Percentiles rank a stretch among this genome's conserved stretches.
phyloP scores from a whole-genome alignment of 1,140 invertebrate species.

The Brevipalpus yothersi region DNA sequence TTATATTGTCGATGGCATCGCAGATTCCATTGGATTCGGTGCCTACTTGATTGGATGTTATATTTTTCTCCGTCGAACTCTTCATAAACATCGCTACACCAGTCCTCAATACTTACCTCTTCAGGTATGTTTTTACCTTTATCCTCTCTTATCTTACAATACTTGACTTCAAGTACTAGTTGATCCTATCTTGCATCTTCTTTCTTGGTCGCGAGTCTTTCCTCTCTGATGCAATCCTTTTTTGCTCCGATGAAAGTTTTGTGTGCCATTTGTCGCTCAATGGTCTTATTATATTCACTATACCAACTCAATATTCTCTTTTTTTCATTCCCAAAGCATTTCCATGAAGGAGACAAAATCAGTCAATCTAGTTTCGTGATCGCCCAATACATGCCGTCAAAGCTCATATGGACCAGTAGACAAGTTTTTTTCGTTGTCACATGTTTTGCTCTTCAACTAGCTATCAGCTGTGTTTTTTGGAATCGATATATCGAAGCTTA shows the following conservation, averaged over 20 bases:
- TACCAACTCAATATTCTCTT: no score
- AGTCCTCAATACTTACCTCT: neutral
- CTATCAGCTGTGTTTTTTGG: slow-evolving; percentile 44
- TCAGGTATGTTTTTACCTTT: neutral
- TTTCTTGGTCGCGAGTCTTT: no score
- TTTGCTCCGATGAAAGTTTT: no score
- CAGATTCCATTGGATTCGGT: slow-evolving; percentile 14
- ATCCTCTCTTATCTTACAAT: no score
- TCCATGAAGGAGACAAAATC: neutral
- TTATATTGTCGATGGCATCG: slow-evolving; percentile 26
- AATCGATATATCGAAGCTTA: slow-evolving; percentile 52
- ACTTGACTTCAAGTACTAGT: no score
- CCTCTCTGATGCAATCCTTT: no score
- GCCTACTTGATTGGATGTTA: slow-evolving; percentile 22
- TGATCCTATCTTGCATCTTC: no score
- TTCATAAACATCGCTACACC: neutral
- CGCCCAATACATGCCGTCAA: slow-evolving; percentile 19
- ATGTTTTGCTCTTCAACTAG: slow-evolving; percentile 37
- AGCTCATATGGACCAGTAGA: slow-evolving; percentile 21
- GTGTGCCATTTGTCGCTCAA: no score
- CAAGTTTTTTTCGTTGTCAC: slow-evolving; percentile 34
- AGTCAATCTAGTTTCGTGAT: slow-evolving; percentile 19
- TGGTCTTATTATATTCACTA: no score
- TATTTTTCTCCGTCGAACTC: slow-evolving; percentile 2
- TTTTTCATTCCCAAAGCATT: neutral